Percentiles rank a stretch among this genome's conserved stretches.
Conservation (phyloP, 2,797 vertebrate species). For the Pristis pectinata region DNA sequence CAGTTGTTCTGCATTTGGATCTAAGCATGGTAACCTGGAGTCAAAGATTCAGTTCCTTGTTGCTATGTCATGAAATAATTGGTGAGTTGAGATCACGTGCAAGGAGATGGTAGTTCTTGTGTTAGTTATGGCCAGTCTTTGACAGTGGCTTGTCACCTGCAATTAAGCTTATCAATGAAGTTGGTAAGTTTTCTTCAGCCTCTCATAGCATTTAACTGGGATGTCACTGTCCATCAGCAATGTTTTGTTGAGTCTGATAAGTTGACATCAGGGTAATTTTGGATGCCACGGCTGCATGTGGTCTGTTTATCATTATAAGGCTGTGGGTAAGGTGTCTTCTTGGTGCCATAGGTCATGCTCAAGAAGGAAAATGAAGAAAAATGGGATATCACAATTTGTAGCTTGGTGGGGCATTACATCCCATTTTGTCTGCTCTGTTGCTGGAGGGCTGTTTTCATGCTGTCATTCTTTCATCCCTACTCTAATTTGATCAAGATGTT, state of each 20-base stretch:
- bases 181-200: background rate
- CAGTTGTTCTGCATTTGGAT: background rate
- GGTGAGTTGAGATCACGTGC: background rate
- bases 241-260: background rate
- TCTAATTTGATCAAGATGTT: background rate
- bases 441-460: background rate
- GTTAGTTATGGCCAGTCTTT: no score
- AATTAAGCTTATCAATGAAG: background rate
- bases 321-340: background rate
- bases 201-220: background rate
- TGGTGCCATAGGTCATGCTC: no score
- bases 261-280: background rate
- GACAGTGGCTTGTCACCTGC: background rate
- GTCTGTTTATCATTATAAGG: background rate
- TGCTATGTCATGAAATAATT: background rate
- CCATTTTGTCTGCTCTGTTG: background rate
- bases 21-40: background rate
- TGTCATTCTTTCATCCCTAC: background rate
- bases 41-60: background rate
- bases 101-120: no score
- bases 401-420: background rate
- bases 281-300: background rate
- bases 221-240: background rate
- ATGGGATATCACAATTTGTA: background rate
- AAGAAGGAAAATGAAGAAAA: background rate